Evolutionary conservation across 2,113 vertebrate species (phyloP), one percentile per base, ranked within the genome.

Genomic region (Eclectus roratus): DNA sequence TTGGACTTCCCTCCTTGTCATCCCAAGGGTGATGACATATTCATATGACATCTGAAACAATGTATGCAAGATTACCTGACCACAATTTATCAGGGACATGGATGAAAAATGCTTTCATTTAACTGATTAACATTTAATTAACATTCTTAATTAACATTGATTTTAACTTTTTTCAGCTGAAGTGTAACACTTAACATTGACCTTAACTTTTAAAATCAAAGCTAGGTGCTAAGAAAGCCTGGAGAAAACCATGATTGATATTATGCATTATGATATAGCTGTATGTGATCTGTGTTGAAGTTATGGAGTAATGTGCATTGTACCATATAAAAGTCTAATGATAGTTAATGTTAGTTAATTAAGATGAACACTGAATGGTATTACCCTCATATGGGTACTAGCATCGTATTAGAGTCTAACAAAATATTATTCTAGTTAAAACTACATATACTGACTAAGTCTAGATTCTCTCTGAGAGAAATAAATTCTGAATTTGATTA

Each of bases 381-480:
- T 94, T 97, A 97, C 96, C 92, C 90, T 98, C 97, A 91, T 88
- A 93, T 93, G 96, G 92, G 94, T 97, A 97, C 98, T 98, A 98
- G 96, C 91, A 96, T 96, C 64, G 2, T 98, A 96, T 98, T 98
- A 98, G 94, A 96, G 88, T 85, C 95, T 98, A 98, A 97, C 97
- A 98, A 98, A 98, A 98, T 97, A 98, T 98, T 98, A 97, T 98
- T 98, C 97, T 97, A 98, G 96, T 97, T 96, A 97, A 97, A 98
- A 93, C 76, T 88, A 90, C 89, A 83, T 88, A 96, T 81, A 97
- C 87, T 92, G 85, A 94, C 93, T 97, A 93, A 93, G 92, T 97
- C 96, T 91, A 91, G 84, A 91, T 84, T 96, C 77, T 65, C 37
- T 93, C 83, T 70, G 88, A 89, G 60, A 93, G 72, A 96, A 97